Conservation (phyloP, 2,888 invertebrate genomes). For the Tipula lateralis region DNA sequence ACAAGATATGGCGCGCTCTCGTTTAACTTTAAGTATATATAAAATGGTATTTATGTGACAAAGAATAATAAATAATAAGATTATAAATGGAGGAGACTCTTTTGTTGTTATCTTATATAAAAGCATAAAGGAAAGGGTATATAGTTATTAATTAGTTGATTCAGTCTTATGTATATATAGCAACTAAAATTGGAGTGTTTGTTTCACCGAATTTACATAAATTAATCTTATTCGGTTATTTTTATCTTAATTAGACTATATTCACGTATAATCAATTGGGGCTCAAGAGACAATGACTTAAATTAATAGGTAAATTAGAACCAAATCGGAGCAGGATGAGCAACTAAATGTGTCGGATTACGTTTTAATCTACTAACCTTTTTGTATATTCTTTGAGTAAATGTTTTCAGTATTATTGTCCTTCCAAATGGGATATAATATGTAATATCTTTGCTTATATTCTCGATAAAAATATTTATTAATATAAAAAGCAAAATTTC, state of each 20-base stretch:
- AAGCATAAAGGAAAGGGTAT: neutral
- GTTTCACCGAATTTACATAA: neutral
- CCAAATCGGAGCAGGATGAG: neutral
- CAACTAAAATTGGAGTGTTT: neutral
- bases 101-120: neutral
- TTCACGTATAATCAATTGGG: neutral
- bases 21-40: neutral
- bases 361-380: no score
- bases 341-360: neutral
- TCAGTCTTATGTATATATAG: neutral
- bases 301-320: neutral
- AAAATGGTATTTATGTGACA: neutral
- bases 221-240: neutral
- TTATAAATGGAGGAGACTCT: neutral
- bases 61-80: constrained; percentile 11
- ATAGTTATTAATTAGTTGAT: neutral
- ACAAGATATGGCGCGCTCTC: neutral
- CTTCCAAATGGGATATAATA: no score
- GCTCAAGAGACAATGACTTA: neutral
- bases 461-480: no score
- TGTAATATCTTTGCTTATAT: no score
- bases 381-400: no score
- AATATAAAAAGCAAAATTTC: no score
- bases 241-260: neutral
- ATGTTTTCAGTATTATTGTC: no score